These are phyloP conservation scores for Cephus pygmeus DNA, from an alignment of 2,888 invertebrate species.

Conservation along the genomic window DNA sequence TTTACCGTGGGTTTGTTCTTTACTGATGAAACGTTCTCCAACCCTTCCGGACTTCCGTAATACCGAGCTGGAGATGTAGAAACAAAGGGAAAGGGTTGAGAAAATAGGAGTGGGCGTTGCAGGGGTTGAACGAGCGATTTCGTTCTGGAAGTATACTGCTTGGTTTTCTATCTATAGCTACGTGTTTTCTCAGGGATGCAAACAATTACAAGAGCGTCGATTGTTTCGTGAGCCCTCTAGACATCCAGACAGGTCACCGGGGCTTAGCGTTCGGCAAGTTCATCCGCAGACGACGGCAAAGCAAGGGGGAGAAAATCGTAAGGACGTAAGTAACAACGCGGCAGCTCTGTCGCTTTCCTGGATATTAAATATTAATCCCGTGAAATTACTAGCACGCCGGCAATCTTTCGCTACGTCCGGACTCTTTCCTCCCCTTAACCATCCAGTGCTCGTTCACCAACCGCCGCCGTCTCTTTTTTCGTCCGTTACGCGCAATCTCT, in stretches of 20 bases:
- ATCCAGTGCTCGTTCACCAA: slow-evolving; percentile 30
- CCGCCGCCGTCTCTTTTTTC: slow-evolving; percentile 31
- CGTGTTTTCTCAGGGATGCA: not conserved
- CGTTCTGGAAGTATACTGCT: not conserved
- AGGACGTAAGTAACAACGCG: slow-evolving; percentile 13
- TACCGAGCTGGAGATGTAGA: not conserved
- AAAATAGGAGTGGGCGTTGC: not conserved
- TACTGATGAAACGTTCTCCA: not conserved
- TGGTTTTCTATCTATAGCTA: not conserved
- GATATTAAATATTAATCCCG: slow-evolving; percentile 65
- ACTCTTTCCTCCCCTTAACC: slow-evolving; percentile 32
- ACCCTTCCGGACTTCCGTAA: not conserved
- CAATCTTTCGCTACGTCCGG: slow-evolving; percentile 37
- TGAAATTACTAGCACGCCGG: slow-evolving; percentile 59
- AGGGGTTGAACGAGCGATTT: not conserved
- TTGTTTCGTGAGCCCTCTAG: not conserved
- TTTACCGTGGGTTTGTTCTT: not conserved
- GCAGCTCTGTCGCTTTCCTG: slow-evolving; percentile 38
- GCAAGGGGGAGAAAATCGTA: not conserved
- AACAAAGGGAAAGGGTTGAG: not conserved
- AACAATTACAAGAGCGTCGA: not conserved
- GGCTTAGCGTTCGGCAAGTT: not conserved
- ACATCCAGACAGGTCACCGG: not conserved
- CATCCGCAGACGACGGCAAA: slow-evolving; percentile 9
- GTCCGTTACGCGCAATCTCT: slow-evolving; percentile 52